Conservation (phyloP, 2,888 invertebrate genomes). For the Metallyticus violacea region DNA sequence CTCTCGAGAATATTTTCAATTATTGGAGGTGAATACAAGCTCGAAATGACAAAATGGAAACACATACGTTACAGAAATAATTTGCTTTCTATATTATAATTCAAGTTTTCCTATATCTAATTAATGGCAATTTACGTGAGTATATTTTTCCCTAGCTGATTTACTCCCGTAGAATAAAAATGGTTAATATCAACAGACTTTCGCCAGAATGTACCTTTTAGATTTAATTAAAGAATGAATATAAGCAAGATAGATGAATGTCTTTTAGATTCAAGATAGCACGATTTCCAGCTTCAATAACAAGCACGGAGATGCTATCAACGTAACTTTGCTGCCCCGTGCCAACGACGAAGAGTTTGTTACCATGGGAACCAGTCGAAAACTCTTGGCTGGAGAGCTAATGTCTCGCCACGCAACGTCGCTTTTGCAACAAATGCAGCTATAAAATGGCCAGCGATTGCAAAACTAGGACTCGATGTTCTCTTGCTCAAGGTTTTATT, state of each 20-base stretch:
- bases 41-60: too few relatives aligned
- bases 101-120: too few relatives aligned
- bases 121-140: too few relatives aligned
- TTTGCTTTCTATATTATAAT: too few relatives aligned
- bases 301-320: neutral
- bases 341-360: neutral
- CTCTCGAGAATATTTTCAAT: too few relatives aligned
- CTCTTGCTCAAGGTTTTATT: neutral
- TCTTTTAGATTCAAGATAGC: neutral
- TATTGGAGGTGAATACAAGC: too few relatives aligned
- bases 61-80: too few relatives aligned
- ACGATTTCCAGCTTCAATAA: neutral
- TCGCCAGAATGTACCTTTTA: too few relatives aligned
- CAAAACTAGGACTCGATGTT: neutral
- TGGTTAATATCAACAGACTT: too few relatives aligned
- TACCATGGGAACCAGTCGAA: neutral
- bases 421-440: neutral
- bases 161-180: too few relatives aligned
- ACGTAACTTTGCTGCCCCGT: neutral
- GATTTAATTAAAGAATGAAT: neutral
- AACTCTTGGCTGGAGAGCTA: neutral
- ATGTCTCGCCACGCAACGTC: neutral
- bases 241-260: neutral
- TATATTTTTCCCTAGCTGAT: too few relatives aligned
- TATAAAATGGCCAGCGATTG: neutral